These are phyloP conservation scores for Probaryconus sp. DNA, from an alignment of 1,140 invertebrate genomes.

Conservation along the genomic window DNA sequence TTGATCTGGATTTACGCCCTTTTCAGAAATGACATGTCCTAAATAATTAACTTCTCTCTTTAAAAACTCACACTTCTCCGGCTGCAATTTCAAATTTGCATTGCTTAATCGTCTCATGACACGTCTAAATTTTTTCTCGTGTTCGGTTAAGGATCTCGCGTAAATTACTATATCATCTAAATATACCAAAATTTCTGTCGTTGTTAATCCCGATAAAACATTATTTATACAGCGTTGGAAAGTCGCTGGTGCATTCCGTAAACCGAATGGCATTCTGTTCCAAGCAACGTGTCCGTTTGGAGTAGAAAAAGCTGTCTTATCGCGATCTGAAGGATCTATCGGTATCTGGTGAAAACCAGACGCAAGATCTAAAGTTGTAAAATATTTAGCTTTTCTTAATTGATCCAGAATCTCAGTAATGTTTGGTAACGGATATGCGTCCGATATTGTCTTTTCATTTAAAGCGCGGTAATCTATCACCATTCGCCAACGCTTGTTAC, in stretches of 20 bases:
- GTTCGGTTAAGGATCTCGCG: background rate
- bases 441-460: conserved; percentile 11
- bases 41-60: background rate
- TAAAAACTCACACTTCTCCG: conserved; percentile 11
- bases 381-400: background rate
- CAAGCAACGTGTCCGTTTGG: conserved; percentile 11
- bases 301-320: conserved; percentile 17
- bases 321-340: background rate
- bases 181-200: conserved; percentile 1
- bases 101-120: background rate
- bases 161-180: conserved; percentile 17
- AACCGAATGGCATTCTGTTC: conserved; percentile 20
- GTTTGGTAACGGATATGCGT: conserved; percentile 14
- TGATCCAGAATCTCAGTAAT: conserved; percentile 13
- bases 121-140: background rate
- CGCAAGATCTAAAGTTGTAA: background rate
- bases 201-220: background rate
- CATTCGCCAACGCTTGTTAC: background rate
- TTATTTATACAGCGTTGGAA: conserved; percentile 22
- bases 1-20: background rate
- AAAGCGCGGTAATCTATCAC: conserved; percentile 21
- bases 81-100: background rate
- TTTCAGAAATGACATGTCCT: conserved; percentile 1
- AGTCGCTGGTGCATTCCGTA: conserved; percentile 15
- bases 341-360: conserved; percentile 2